phyloP scores from a whole-genome alignment of 2,888 invertebrate species.

The Shargacucullia verbasci region DNA sequence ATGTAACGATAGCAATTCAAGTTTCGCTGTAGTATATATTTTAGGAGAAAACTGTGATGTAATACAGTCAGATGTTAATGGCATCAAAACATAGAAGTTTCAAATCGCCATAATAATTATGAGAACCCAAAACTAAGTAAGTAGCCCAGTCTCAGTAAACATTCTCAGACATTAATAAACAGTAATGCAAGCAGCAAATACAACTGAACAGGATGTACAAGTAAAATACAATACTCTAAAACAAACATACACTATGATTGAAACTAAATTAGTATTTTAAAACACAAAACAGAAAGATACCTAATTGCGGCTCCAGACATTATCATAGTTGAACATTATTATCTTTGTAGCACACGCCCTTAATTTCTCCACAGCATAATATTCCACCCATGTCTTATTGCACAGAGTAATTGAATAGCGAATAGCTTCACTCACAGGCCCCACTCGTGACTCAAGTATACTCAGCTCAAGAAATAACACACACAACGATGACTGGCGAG shows the following conservation, averaged over 20 bases:
- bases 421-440: constrained; percentile 55
- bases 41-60: no score
- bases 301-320: constrained; percentile 48
- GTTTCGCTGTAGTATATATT: no score
- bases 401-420: constrained; percentile 67
- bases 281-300: constrained; percentile 20
- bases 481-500: constrained; percentile 19
- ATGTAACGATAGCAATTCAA: no score
- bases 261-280: constrained; percentile 16
- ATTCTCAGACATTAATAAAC: no score
- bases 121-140: no score
- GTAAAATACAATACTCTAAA: background rate
- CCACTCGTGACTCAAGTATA: constrained; percentile 63
- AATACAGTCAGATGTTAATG: no score
- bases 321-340: constrained; percentile 57
- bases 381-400: constrained; percentile 61
- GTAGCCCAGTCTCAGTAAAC: no score
- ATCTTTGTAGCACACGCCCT: constrained; percentile 58
- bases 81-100: no score
- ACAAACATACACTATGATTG: constrained; percentile 1
- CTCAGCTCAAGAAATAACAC: constrained; percentile 48
- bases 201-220: no score
- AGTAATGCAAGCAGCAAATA: no score
- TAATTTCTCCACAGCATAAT: constrained; percentile 57
- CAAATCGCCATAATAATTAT: no score